Percentiles rank a stretch among this genome's conserved stretches.
phyloP scores from a whole-genome alignment of 2,888 invertebrate species.

The Agonopterix heracliana region DNA sequence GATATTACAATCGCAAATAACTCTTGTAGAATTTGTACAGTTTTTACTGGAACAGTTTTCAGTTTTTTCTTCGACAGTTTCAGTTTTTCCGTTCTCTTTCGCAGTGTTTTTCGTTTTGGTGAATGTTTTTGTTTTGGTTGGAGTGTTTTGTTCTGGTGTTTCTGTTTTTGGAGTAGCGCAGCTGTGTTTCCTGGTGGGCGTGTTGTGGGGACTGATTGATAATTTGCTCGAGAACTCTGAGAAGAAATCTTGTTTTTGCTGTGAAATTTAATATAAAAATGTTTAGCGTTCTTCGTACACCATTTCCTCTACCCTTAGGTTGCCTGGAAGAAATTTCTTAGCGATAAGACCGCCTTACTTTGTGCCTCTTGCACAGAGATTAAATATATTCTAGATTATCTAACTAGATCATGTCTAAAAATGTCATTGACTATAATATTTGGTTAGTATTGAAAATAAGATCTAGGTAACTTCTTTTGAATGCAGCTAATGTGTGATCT shows the following conservation, averaged over 20 bases:
- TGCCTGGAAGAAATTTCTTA: too few species aligned
- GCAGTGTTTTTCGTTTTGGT: not conserved
- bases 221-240: conserved; percentile 45
- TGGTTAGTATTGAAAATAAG: too few species aligned
- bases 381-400: too few species aligned
- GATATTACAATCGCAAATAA: conserved; percentile 33
- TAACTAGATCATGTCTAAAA: too few species aligned
- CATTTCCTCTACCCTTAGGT: too few species aligned
- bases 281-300: too few species aligned
- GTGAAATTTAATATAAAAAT: conserved; percentile 16
- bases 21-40: not conserved
- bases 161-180: conserved; percentile 27
- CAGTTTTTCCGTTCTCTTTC: conserved; percentile 4
- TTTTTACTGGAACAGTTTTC: not conserved
- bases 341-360: too few species aligned
- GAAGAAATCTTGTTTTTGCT: conserved; percentile 65
- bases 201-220: conserved; percentile 25
- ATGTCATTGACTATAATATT: too few species aligned
- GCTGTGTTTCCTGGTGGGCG: conserved; percentile 33
- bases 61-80: conserved; percentile 8
- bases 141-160: conserved; percentile 1
- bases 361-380: too few species aligned
- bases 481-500: too few species aligned
- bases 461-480: too few species aligned
- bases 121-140: not conserved